Percentiles rank a stretch among this genome's conserved stretches.
Conservation (phyloP, 2,113 vertebrate species). For the Crotalus helleri region DNA sequence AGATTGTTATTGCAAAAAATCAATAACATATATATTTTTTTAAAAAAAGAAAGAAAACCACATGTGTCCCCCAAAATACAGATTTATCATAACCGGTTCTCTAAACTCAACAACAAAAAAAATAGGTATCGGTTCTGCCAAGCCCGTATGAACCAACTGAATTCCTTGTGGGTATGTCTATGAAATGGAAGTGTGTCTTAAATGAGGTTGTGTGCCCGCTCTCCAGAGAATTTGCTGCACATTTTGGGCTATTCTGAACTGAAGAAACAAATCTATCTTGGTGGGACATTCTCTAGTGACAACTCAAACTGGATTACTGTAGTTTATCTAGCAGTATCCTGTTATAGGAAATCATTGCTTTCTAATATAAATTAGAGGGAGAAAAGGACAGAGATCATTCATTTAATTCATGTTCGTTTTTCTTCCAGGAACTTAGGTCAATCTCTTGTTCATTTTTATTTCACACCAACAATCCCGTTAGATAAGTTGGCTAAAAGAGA, state of each 20-base stretch:
- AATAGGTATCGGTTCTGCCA: too few relatives aligned
- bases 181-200: neutral
- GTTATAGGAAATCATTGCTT: neutral
- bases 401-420: neutral
- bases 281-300: neutral
- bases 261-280: neutral
- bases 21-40: too few relatives aligned
- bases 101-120: too few relatives aligned
- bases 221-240: neutral
- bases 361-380: neutral
- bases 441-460: neutral
- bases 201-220: neutral
- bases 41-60: too few relatives aligned
- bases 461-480: neutral
- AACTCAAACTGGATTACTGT: neutral
- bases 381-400: neutral
- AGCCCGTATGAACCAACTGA: too few relatives aligned
- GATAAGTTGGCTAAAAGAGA: neutral
- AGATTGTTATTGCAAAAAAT: too few relatives aligned
- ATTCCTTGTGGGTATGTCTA: neutral
- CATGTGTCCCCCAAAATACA: too few relatives aligned
- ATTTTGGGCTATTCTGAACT: neutral
- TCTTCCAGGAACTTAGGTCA: neutral
- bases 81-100: too few relatives aligned
- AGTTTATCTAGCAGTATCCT: neutral